phyloP scores from a whole-genome alignment of 2,888 invertebrate species.

The Phorcus lineatus region DNA sequence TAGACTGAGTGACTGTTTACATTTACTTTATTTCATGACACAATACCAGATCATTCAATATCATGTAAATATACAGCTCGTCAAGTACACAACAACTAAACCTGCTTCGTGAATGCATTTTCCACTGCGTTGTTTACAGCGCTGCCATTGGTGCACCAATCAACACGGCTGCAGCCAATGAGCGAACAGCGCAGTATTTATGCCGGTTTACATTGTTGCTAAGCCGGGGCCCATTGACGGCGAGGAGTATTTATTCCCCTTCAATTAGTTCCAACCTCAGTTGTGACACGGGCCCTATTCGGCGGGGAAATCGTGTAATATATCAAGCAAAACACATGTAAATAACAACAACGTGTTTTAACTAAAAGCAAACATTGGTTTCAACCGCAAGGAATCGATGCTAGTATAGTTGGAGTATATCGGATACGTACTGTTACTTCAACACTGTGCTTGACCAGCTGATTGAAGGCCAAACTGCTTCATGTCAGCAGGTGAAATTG shows the following conservation, averaged over 20 bases:
- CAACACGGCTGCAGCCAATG: conserved; percentile 40
- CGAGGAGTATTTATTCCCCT: neutral
- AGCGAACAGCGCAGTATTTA: conserved; percentile 52
- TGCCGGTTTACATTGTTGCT: conserved; percentile 64
- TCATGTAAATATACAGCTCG: neutral
- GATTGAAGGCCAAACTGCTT: conserved; percentile 4
- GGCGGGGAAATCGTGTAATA: conserved; percentile 9
- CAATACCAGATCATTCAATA: too few relatives aligned
- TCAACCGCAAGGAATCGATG: too few relatives aligned
- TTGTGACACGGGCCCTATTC: conserved; percentile 23
- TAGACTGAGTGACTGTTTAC: too few relatives aligned
- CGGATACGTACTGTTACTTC: too few relatives aligned
- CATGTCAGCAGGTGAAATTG: neutral
- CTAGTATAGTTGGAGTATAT: too few relatives aligned
- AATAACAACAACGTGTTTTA: conserved; percentile 10
- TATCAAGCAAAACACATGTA: conserved; percentile 5
- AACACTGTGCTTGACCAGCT: neutral
- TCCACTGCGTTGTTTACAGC: conserved; percentile 35
- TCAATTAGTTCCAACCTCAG: conserved; percentile 9
- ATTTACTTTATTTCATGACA: too few relatives aligned
- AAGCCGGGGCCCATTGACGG: conserved; percentile 32
- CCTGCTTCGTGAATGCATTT: neutral
- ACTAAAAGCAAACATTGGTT: too few relatives aligned
- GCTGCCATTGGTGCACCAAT: conserved; percentile 47
- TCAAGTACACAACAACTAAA: neutral